Conservation (phyloP, 2,113 vertebrate species). For the Gobiocypris rarus region DNA sequence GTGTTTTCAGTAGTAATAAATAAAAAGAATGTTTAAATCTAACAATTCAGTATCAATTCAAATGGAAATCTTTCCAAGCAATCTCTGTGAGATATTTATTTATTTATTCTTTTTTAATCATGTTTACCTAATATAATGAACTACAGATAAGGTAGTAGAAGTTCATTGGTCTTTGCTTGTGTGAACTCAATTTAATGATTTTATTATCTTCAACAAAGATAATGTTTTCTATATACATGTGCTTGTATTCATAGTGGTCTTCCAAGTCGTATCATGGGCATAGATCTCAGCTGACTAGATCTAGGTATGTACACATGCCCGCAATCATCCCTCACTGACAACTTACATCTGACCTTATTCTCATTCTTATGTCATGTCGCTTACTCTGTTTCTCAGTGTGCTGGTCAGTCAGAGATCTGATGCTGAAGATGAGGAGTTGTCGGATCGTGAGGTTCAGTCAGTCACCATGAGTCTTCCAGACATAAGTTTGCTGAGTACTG, state of each 20-base stretch:
- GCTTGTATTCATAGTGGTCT: slow-evolving; percentile 55
- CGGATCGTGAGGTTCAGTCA: slow-evolving; percentile 57
- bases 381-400: slow-evolving; percentile 28
- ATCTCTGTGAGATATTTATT: too few species aligned
- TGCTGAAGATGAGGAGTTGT: slow-evolving; percentile 52
- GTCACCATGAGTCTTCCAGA: slow-evolving; percentile 58
- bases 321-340: background rate
- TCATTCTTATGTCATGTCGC: background rate
- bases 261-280: slow-evolving; percentile 49
- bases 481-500: slow-evolving; percentile 53
- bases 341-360: background rate
- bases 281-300: slow-evolving; percentile 39
- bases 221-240: background rate
- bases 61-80: too few species aligned
- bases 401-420: slow-evolving; percentile 48
- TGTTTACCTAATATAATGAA: too few species aligned
- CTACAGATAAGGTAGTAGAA: too few species aligned
- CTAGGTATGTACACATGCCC: slow-evolving; percentile 49
- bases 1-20: too few species aligned
- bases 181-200: too few species aligned
- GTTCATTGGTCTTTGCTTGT: background rate
- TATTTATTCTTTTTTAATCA: too few species aligned
- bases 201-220: too few species aligned
- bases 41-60: too few species aligned
- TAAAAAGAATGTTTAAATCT: too few species aligned